Conservation (phyloP, 2,113 vertebrate species). For the Puntigrus tetrazona region DNA sequence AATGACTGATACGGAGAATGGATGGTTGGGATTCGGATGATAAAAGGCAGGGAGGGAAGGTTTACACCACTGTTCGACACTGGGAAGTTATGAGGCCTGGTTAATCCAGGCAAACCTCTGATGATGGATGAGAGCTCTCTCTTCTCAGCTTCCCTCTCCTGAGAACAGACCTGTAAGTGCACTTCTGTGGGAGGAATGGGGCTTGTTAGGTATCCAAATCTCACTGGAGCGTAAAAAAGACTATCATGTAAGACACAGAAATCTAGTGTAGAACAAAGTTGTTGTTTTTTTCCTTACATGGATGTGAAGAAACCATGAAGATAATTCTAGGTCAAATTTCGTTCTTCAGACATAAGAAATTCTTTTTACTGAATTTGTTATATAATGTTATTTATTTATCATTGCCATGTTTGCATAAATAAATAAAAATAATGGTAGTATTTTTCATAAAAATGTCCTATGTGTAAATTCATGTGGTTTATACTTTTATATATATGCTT, state of each 20-base stretch:
- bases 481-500: background rate
- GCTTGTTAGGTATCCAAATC: background rate
- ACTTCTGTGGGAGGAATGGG: conserved; percentile 45
- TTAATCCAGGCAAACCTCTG: conserved; percentile 52
- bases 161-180: conserved; percentile 66
- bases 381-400: background rate
- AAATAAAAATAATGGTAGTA: background rate
- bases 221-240: conserved; percentile 4
- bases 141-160: conserved; percentile 35
- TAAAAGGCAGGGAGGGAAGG: conserved; percentile 58
- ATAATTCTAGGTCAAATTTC: background rate
- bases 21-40: conserved; percentile 62
- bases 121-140: conserved; percentile 51
- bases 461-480: background rate
- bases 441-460: background rate
- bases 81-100: conserved; percentile 42
- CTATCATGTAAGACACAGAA: background rate
- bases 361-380: background rate
- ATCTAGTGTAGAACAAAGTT: background rate
- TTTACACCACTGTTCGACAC: conserved; percentile 30
- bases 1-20: conserved; percentile 41
- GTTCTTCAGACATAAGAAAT: background rate
- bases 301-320: background rate
- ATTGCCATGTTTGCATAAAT: background rate
- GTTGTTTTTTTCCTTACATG: background rate